Conservation (phyloP, 2,888 invertebrate species). For the Drosophila formosana region DNA sequence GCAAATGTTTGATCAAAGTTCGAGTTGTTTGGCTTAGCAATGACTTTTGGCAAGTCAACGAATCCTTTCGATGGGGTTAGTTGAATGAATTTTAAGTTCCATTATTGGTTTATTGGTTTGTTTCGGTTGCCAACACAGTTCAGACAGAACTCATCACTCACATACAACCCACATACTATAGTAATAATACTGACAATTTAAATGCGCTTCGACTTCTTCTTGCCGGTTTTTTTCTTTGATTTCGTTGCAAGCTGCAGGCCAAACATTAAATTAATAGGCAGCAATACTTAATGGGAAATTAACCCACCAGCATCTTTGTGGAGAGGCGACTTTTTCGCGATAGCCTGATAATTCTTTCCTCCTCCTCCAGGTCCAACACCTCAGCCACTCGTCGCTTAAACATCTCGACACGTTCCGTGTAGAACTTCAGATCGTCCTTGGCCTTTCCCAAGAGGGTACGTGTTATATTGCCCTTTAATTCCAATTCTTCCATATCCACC, state of each 20-base stretch:
- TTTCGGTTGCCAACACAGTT: conserved; percentile 66
- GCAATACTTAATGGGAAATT: not conserved
- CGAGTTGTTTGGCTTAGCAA: conserved; percentile 33
- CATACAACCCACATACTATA: not conserved
- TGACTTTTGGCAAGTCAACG: conserved; percentile 28
- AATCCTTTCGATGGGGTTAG: conserved; percentile 23
- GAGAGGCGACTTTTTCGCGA: not conserved
- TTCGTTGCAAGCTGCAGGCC: not conserved
- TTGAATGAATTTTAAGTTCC: conserved; percentile 27
- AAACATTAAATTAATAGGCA: no score
- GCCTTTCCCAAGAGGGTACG: conserved; percentile 20
- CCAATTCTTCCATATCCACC: conserved; percentile 46
- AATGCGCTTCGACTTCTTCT: not conserved
- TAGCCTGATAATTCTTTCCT: not conserved
- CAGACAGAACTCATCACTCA: not conserved
- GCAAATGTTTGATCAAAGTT: conserved; percentile 41
- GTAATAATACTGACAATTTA: not conserved
- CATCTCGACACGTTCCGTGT: conserved; percentile 39
- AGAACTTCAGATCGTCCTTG: conserved; percentile 45
- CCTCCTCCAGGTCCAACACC: conserved; percentile 20
- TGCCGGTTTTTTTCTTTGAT: not conserved
- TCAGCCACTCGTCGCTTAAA: conserved; percentile 35
- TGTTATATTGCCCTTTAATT: conserved; percentile 34
- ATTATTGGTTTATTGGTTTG: conserved; percentile 48
- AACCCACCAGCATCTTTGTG: not conserved